Evolutionary conservation across 2,797 vertebrate genomes (phyloP), one percentile per base, ranked within the genome.

Genomic region (Catamblyrhynchus diadema): DNA sequence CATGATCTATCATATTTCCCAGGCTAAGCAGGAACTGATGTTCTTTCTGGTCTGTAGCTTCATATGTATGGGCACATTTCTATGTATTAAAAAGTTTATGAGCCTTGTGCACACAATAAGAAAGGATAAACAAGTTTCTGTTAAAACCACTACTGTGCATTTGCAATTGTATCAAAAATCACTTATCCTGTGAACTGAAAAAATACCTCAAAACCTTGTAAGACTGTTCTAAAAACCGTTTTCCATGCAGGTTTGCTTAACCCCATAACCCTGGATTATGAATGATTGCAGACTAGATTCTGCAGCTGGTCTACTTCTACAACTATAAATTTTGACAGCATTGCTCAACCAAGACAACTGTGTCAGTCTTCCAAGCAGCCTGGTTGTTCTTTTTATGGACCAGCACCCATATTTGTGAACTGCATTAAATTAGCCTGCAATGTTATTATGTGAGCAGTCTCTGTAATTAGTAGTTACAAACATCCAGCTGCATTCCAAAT

Each of bases 381-480:
- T 70, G 19, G 44, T 56, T 42, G 28, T 8, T 87, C 37, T 81
- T 87, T 91, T 37, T 42, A 35, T 32, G 17, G 33, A 61, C 69
- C 53, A 65, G 30, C 35, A 37, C 39, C 48, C 79, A 25, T 28
- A 70, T 75, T 44, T 91, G 23, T 33, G 41, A 75, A 61, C 51
- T 61, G 44, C 75, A 89, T 60, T 27, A 64, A 71, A 81, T 90
- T 83, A 95, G 48, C 10, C 51, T 83, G n/a, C 75, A 62, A 79
- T 89, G 86, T 87, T 70, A 93, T 91, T 96, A 92, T 89, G 44
- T 85, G 50, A 74, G 33, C 23, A 81, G 42, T 69, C 39, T 90
- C 65, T 73, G 18, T 80, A 87, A 82, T 85, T 66, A 92, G 35
- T 23, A 81, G 27, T 45, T 95, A 82, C 7, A 95, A 91, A 79